Evolutionary conservation across 2,888 invertebrate species (phyloP).

Genomic region (Podabrus alpinus): DNA sequence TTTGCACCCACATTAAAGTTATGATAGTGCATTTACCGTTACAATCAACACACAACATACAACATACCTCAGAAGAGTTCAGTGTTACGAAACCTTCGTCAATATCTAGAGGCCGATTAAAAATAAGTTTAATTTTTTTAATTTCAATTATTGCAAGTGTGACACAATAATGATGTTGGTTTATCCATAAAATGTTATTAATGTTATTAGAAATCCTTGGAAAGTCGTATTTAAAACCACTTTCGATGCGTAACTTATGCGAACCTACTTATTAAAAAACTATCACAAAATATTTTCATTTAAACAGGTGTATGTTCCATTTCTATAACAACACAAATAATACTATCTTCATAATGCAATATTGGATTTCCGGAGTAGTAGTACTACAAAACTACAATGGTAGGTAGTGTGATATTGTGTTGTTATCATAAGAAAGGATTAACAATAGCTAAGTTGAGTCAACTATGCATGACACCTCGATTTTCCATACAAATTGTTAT

Average conservation of each 20-base stretch:
- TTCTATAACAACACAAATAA: neutral
- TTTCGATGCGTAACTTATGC: slow-evolving; percentile 19
- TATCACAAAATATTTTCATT: neutral
- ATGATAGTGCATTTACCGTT: neutral
- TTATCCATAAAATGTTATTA: neutral
- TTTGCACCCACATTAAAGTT: neutral
- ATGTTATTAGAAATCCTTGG: neutral
- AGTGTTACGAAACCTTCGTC: neutral
- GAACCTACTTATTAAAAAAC: slow-evolving; percentile 8
- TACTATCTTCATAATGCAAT: neutral
- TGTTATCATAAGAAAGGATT: neutral
- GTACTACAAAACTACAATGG: slow-evolving; percentile 15
- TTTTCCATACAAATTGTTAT: slow-evolving; percentile 19
- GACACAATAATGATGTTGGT: neutral
- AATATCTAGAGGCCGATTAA: neutral
- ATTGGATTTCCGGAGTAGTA: slow-evolving; percentile 20
- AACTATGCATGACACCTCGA: slow-evolving; percentile 18
- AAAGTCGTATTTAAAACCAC: slow-evolving; percentile 6
- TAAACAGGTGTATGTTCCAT: neutral
- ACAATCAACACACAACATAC: neutral
- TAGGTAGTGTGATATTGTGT: neutral
- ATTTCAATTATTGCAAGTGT: neutral
- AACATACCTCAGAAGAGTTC: neutral
- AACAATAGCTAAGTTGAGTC: slow-evolving; percentile 22
- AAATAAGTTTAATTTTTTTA: neutral